Evolutionary conservation across 2,888 invertebrate genomes (phyloP).

Genomic region (Rhamphomyia laevipes): DNA sequence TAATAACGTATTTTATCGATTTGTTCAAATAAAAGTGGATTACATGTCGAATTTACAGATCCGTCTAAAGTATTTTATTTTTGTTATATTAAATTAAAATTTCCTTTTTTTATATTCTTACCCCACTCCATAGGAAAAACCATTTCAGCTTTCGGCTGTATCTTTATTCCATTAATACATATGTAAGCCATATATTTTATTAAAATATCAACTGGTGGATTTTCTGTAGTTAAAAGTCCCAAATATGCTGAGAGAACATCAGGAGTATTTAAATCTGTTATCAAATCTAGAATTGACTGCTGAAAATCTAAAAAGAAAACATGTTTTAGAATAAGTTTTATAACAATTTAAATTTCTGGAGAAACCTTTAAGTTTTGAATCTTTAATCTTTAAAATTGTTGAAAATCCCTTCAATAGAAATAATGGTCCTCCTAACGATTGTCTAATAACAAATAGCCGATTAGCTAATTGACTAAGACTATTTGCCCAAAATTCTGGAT

Average conservation of each 20-base stretch:
- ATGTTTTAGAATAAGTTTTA: neutral
- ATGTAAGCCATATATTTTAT: slow-evolving; percentile 42
- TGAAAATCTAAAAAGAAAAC: slow-evolving; percentile 44
- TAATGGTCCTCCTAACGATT: slow-evolving; percentile 33
- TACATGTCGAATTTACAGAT: slow-evolving; percentile 26
- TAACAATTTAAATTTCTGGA: slow-evolving; percentile 9
- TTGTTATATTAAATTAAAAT: neutral
- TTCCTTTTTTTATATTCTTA: slow-evolving; percentile 9
- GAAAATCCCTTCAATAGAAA: slow-evolving; percentile 33
- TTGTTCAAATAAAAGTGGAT: slow-evolving; percentile 24
- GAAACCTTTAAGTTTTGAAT: slow-evolving; percentile 27
- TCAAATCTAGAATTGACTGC: slow-evolving; percentile 50
- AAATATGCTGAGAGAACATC: slow-evolving; percentile 44
- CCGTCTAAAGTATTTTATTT: slow-evolving; percentile 21
- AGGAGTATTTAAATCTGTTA: slow-evolving; percentile 38
- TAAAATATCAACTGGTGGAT: slow-evolving; percentile 45
- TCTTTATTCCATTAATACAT: slow-evolving; percentile 23
- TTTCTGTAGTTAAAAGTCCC: slow-evolving; percentile 44
- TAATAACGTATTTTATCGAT: slow-evolving; percentile 31
- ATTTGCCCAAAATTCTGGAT: slow-evolving; percentile 29
- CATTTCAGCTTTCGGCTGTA: slow-evolving; percentile 31
- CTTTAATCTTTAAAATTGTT: slow-evolving; percentile 27
- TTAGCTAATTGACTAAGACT: slow-evolving; percentile 31
- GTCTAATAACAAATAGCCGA: slow-evolving; percentile 33
- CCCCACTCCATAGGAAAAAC: slow-evolving; percentile 30